These are phyloP conservation scores for Astropecten irregularis DNA, from an alignment of 53 echinoderm and acorn worm species.

Conservation along the genomic window DNA sequence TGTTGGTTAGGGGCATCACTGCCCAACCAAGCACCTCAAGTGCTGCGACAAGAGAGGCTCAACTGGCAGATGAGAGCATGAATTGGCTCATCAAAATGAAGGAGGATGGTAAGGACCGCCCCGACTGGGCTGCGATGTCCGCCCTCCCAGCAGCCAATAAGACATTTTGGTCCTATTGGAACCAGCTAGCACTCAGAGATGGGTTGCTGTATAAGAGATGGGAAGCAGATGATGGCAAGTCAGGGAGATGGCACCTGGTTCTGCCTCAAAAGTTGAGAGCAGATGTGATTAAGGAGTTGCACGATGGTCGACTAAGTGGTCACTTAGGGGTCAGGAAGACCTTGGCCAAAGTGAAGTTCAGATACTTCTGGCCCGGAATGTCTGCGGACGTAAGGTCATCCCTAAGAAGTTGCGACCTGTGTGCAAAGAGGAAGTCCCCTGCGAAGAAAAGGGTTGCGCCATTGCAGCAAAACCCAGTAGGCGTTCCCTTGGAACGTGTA, in stretches of 20 bases:
- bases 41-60: background rate
- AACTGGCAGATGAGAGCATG: background rate
- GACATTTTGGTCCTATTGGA: background rate
- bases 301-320: too few species aligned
- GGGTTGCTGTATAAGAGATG: background rate
- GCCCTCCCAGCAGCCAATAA: background rate
- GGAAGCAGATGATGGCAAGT: background rate
- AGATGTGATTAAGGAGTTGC: too few species aligned
- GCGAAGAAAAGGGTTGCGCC: conserved; percentile 26
- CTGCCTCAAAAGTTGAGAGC: too few species aligned
- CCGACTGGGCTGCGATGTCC: background rate
- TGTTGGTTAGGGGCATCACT: background rate
- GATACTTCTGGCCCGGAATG: conserved; percentile 65
- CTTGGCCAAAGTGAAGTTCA: conserved; percentile 34
- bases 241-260: too few species aligned
- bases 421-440: conserved; percentile 42
- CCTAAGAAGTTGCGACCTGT: conserved; percentile 48
- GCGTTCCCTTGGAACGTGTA: conserved; percentile 50
- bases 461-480: conserved; percentile 26
- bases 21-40: background rate
- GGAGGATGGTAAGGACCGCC: background rate
- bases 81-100: background rate
- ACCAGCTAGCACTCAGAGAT: background rate
- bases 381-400: conserved; percentile 33
- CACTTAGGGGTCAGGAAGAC: conserved; percentile 50